phyloP scores from a whole-genome alignment of 2,888 invertebrate genomes.

The Chrysolina americana region DNA sequence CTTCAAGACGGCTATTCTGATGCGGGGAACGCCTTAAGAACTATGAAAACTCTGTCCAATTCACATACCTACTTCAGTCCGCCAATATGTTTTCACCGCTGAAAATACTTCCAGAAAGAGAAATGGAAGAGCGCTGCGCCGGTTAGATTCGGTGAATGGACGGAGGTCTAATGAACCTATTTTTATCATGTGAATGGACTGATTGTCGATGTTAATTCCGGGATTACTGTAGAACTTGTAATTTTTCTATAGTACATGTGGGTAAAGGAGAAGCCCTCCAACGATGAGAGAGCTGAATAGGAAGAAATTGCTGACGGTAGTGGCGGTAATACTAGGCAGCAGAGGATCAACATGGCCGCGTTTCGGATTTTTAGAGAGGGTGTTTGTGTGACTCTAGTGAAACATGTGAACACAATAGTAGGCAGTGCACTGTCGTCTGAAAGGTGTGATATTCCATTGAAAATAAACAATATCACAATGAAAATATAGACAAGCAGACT shows the following conservation, averaged over 20 bases:
- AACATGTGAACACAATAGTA: too few species aligned
- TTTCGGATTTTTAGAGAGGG: not conserved
- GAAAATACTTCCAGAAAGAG: constrained; percentile 16
- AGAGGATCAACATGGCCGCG: constrained; percentile 25
- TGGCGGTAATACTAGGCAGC: constrained; percentile 32
- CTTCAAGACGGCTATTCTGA: constrained; percentile 25
- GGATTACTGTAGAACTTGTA: constrained; percentile 33
- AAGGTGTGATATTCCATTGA: too few species aligned
- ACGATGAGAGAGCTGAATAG: constrained; percentile 42
- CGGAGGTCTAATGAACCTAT: constrained; percentile 25
- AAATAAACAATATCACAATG: too few species aligned
- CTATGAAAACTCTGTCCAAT: constrained; percentile 4
- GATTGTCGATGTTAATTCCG: constrained; percentile 39
- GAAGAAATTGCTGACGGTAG: constrained; percentile 44
- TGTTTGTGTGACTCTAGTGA: not conserved
- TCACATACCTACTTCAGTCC: constrained; percentile 11
- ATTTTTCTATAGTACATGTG: constrained; percentile 37
- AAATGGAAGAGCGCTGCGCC: constrained; percentile 3
- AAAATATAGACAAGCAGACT: too few species aligned
- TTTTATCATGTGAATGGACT: constrained; percentile 23
- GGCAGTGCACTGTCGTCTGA: too few species aligned
- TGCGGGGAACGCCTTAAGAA: constrained; percentile 9
- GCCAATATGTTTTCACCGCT: constrained; percentile 6
- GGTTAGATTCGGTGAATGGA: constrained; percentile 19
- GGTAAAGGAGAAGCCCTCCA: constrained; percentile 36